These are phyloP conservation scores for Halesus radiatus DNA, from an alignment of 1,140 invertebrate genomes.

Conservation along the genomic window DNA sequence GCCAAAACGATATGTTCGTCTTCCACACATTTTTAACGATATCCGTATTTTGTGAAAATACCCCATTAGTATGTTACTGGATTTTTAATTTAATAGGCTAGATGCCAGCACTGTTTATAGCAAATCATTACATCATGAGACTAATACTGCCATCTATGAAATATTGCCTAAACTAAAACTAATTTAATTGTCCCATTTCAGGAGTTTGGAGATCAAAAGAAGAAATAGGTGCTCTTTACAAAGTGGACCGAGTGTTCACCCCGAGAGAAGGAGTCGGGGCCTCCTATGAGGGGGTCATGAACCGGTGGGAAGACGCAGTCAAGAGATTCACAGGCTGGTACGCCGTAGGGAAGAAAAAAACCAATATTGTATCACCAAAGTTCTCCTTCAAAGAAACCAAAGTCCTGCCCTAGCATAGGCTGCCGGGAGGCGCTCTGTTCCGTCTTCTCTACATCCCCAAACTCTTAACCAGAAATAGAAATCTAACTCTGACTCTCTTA, in stretches of 20 bases:
- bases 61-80: too few relatives aligned
- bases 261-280: constrained; percentile 69
- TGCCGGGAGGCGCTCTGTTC: constrained; percentile 18
- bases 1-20: too few relatives aligned
- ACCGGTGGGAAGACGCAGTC: constrained; percentile 78
- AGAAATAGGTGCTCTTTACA: constrained; percentile 74
- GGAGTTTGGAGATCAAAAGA: constrained; percentile 81
- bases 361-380: constrained; percentile 42
- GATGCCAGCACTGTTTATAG: too few relatives aligned
- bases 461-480: constrained; percentile 1
- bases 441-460: constrained; percentile 43
- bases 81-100: too few relatives aligned
- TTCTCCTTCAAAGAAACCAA: constrained; percentile 40
- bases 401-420: constrained; percentile 44
- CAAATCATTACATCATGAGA: too few relatives aligned
- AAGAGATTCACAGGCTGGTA: constrained; percentile 80
- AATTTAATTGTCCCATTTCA: constrained; percentile 60
- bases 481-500: background rate
- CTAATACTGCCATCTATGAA: too few relatives aligned
- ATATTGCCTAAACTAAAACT: too few relatives aligned
- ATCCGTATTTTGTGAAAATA: too few relatives aligned
- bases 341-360: constrained; percentile 41
- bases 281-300: constrained; percentile 66
- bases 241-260: constrained; percentile 74
- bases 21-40: too few relatives aligned